A percentile compares a stretch with the other conserved stretches of the same genome.
These are phyloP conservation scores for Proterorhinus semilunaris DNA, from an alignment of 2,113 vertebrate genomes.

Conservation along the genomic window DNA sequence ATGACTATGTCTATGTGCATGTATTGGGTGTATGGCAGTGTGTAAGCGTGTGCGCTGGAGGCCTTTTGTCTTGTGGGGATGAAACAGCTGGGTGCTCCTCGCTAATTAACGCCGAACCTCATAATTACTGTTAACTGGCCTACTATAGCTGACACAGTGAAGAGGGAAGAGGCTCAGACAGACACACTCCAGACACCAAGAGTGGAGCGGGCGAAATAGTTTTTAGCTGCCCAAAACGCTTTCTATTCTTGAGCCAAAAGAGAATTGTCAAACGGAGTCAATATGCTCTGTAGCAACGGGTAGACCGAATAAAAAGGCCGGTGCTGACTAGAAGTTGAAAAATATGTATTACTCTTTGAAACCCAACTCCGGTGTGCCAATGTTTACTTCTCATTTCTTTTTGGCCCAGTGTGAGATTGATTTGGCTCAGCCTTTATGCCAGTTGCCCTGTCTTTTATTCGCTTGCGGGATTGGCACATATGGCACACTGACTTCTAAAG, in stretches of 20 bases:
- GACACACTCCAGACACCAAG: constrained; percentile 8
- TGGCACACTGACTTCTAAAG: not conserved
- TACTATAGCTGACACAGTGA: constrained; percentile 50
- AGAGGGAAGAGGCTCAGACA: constrained; percentile 27
- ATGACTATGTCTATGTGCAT: not conserved
- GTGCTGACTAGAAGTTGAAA: not conserved
- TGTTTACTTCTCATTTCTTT: not conserved
- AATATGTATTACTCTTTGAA: not conserved
- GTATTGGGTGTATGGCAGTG: constrained; percentile 27
- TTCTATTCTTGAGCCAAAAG: not conserved
- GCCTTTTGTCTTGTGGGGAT: constrained; percentile 69
- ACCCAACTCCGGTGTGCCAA: not conserved
- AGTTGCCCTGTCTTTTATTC: not conserved
- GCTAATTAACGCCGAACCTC: constrained; percentile 72
- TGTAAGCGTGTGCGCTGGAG: constrained; percentile 36
- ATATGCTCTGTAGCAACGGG: not conserved
- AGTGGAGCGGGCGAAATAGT: not conserved
- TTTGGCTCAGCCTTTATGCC: not conserved
- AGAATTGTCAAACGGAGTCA: not conserved
- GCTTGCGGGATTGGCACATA: not conserved
- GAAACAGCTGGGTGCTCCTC: constrained; percentile 73
- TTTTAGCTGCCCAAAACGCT: not conserved
- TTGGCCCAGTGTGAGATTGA: not conserved
- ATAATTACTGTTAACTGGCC: constrained; percentile 73
- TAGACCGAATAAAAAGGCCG: not conserved